Evolutionary conservation across 2,113 vertebrate species (phyloP).

Genomic region (Gallinago media): DNA sequence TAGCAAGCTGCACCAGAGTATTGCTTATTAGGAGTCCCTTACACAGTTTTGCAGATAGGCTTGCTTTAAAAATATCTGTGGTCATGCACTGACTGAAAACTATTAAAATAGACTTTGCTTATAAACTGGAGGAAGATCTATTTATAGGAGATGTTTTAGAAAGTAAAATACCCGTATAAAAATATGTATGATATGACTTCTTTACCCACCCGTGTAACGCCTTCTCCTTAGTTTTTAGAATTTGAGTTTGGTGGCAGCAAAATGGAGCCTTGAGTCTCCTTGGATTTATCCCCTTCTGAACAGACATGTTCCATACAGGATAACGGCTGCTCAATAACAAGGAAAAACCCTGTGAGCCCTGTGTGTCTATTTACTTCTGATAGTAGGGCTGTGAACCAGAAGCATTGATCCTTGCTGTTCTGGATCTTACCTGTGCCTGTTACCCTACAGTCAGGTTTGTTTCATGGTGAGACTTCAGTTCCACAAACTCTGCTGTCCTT

Average conservation of each 20-base stretch:
- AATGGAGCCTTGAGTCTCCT: background rate
- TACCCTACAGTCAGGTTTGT: background rate
- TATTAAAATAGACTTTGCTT: background rate
- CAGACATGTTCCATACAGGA: background rate
- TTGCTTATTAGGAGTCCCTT: background rate
- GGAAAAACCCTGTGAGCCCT: background rate
- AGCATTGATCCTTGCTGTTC: rapidly evolving
- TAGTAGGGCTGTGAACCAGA: background rate
- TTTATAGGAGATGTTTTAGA: background rate
- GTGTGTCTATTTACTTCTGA: background rate
- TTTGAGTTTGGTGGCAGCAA: background rate
- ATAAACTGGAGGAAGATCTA: background rate
- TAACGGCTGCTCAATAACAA: background rate
- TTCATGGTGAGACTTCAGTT: background rate
- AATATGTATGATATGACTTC: background rate
- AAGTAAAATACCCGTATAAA: background rate
- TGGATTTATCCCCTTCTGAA: background rate
- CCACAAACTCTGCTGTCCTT: background rate
- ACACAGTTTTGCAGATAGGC: background rate
- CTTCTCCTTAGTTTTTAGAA: background rate
- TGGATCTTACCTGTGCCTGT: background rate
- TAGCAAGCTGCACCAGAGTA: background rate
- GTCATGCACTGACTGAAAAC: background rate
- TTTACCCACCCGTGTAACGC: background rate
- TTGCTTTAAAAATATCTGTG: background rate